Conservation (phyloP, 2,797 vertebrate species). For the Vipera ursinii region DNA sequence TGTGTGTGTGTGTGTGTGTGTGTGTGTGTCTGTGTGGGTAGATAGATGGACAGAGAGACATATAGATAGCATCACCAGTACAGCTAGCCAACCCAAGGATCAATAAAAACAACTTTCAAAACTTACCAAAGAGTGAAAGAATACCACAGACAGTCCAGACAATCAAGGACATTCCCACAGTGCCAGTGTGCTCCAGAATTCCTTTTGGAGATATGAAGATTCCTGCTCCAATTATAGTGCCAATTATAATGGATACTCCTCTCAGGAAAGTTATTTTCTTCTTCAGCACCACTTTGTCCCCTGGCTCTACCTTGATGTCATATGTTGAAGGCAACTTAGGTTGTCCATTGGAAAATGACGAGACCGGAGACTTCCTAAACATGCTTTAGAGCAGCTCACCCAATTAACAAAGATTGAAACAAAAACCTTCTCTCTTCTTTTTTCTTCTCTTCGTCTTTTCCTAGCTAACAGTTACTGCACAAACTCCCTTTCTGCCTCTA, state of each 20-base stretch:
- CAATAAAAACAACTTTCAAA: conserved; percentile 48
- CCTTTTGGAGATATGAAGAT: conserved; percentile 98
- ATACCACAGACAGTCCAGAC: conserved; percentile 90
- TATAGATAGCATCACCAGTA: not conserved
- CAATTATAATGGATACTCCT: conserved; percentile 91
- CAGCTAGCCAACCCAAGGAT: not conserved
- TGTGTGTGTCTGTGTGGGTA: not conserved
- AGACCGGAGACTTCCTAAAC: conserved; percentile 72
- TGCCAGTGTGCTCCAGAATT: conserved; percentile 89
- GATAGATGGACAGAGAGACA: not conserved
- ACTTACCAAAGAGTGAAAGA: conserved; percentile 94
- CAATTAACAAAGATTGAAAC: conserved; percentile 23
- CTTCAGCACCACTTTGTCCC: conserved; percentile 80
- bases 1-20: not conserved
- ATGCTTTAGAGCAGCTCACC: conserved; percentile 68
- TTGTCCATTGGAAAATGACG: conserved; percentile 60
- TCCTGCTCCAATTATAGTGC: conserved; percentile 93
- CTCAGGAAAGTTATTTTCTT: conserved; percentile 92
- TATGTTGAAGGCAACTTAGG: conserved; percentile 54
- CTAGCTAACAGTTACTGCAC: conserved; percentile 23
- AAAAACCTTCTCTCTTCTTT: conserved; percentile 32
- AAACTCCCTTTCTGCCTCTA: conserved; percentile 32
- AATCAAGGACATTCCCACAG: conserved; percentile 88
- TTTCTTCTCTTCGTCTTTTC: not conserved
- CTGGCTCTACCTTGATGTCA: conserved; percentile 32